Percentiles rank a stretch among this genome's conserved stretches.
Evolutionary conservation across 2,888 invertebrate species (phyloP).

Genomic region (Crioceris asparagi): DNA sequence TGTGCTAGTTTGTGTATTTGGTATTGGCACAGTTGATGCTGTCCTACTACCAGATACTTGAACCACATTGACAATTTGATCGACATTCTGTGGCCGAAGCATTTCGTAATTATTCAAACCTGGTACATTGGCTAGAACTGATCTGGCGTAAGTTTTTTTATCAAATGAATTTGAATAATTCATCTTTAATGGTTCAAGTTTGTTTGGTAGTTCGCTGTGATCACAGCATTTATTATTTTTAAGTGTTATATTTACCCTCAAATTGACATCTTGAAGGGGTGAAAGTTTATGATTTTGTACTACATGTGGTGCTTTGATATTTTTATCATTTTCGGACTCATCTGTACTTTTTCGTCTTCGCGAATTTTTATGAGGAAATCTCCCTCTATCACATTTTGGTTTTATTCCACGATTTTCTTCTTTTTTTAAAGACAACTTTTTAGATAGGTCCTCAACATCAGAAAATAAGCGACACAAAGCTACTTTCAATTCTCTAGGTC

Average conservation of each 20-base stretch:
- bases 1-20: slow-evolving; percentile 36
- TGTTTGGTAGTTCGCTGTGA: too few relatives aligned
- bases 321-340: slow-evolving; percentile 21
- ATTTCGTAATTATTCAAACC: slow-evolving; percentile 49
- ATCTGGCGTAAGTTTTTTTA: slow-evolving; percentile 11
- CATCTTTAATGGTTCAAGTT: too few relatives aligned
- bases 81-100: slow-evolving; percentile 43
- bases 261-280: slow-evolving; percentile 23
- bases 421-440: slow-evolving; percentile 10
- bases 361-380: slow-evolving; percentile 17
- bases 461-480: slow-evolving; percentile 15
- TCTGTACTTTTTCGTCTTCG: slow-evolving; percentile 18
- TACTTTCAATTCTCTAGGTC: slow-evolving; percentile 17
- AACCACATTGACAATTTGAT: slow-evolving; percentile 36
- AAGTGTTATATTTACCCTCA: slow-evolving; percentile 17
- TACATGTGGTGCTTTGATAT: slow-evolving; percentile 19
- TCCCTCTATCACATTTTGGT: slow-evolving; percentile 20
- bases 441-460: slow-evolving; percentile 9
- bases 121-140: slow-evolving; percentile 42
- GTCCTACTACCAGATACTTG: slow-evolving; percentile 33
- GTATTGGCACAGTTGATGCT: slow-evolving; percentile 25
- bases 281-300: slow-evolving; percentile 20
- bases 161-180: too few relatives aligned
- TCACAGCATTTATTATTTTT: slow-evolving; percentile 14
- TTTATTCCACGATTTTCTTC: slow-evolving; percentile 15